Base-by-base conservation (phyloP, 1,140 invertebrate genomes). In the Thereuonema tuberculata region DNA sequence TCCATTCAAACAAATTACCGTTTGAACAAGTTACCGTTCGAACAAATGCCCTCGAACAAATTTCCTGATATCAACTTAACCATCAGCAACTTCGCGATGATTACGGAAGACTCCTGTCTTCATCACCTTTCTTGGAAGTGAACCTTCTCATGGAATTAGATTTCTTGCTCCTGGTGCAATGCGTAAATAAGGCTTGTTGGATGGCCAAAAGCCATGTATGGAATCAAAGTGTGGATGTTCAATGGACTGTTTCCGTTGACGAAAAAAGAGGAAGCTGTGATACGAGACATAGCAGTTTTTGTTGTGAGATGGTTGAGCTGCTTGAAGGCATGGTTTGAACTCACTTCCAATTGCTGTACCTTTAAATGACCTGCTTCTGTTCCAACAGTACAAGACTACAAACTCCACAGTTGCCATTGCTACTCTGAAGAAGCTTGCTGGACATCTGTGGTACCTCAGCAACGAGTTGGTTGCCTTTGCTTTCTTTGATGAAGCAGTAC, bases 41-140 rank as follows among this genome's bases (percentile, higher is more conserved):
- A n/a, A n/a, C n/a, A n/a, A n/a, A n/a, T n/a, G n/a, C n/a, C n/a
- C n/a, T n/a, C n/a, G n/a, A n/a, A n/a, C n/a, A n/a, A n/a, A n/a
- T n/a, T n/a, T n/a, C n/a, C n/a, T n/a, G n/a, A n/a, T n/a, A n/a
- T n/a, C 57, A 66, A 56, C 58, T 67, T 1, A 17, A 43, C 59
- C 58, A 47, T 43, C 29, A 31, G 52, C 55, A 60, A 56, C 66
- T 63, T 5, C 59, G 66, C 56, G 58, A 66, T 60, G 69, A 75
- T 62, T 74, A 75, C 61, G 63, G 66, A 23, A 70, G 74, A 69
- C 55, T 75, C 5, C 62, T 76, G 9, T 75, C 31, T 65, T 21
- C 24, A 60, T 73, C 26, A 69, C 76, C 37, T 76, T 75, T 66
- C 66, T 76, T 28, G 71, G 70, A 25, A 69, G 64, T 63, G 52